Conservation (phyloP, 2,888 invertebrate species). For the Stomorhina lunata region DNA sequence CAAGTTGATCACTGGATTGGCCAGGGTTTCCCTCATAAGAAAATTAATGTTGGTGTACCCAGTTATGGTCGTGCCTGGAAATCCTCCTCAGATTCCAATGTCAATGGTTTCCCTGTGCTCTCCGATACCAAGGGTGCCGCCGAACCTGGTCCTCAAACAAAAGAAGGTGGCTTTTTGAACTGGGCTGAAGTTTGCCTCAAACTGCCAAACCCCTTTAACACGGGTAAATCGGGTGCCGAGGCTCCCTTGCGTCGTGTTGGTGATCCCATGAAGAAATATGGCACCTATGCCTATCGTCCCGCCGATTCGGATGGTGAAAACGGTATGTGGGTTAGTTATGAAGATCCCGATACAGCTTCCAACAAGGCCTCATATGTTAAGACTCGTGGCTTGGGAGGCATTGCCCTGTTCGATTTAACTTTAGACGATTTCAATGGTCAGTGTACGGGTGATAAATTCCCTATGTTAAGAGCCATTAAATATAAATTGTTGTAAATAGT, state of each 20-base stretch:
- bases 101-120: conserved; percentile 88
- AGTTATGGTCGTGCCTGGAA: conserved; percentile 90
- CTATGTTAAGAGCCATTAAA: conserved; percentile 88
- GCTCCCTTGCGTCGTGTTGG: conserved; percentile 86
- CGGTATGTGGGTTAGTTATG: conserved; percentile 91
- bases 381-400: conserved; percentile 88
- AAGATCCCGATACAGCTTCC: conserved; percentile 90
- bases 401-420: conserved; percentile 88
- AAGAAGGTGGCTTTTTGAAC: conserved; percentile 86
- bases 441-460: conserved; percentile 90
- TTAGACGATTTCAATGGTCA: conserved; percentile 91
- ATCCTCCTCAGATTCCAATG: conserved; percentile 86
- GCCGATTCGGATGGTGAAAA: conserved; percentile 84
- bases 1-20: conserved; percentile 84
- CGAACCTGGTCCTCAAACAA: conserved; percentile 86
- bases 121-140: conserved; percentile 85
- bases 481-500: conserved; percentile 77
- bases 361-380: conserved; percentile 88
- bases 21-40: conserved; percentile 83
- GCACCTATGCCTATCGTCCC: conserved; percentile 88
- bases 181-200: conserved; percentile 90
- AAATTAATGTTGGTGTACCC: conserved; percentile 87
- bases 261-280: conserved; percentile 90
- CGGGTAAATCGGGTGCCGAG: conserved; percentile 82
- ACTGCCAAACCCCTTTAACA: conserved; percentile 84